phyloP scores from a whole-genome alignment of 1,140 invertebrate species.

The Aphelinus atriplicis region DNA sequence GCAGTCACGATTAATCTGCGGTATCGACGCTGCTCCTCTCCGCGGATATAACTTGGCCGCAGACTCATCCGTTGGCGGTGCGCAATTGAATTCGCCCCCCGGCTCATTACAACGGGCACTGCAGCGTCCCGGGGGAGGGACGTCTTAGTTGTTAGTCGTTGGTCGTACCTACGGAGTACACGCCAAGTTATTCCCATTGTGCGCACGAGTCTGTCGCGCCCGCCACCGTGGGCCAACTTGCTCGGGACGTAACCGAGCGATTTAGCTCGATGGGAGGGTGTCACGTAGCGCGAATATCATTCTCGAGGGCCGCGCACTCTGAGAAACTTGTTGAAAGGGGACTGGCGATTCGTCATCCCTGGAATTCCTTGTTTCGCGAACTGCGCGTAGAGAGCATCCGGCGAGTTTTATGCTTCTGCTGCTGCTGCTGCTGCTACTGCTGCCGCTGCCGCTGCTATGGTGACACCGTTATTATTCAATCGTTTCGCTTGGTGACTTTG shows the following conservation, averaged over 20 bases:
- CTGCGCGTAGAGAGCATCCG: neutral
- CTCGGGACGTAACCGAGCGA: slow-evolving; percentile 10
- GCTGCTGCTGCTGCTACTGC: too few species aligned
- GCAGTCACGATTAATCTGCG: slow-evolving; percentile 22
- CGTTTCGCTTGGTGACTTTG: too few species aligned
- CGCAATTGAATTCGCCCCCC: slow-evolving; percentile 40
- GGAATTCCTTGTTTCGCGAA: slow-evolving; percentile 17
- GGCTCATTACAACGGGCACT: slow-evolving; percentile 59
- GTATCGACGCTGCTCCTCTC: slow-evolving; percentile 5
- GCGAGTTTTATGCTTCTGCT: too few species aligned
- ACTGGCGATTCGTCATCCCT: slow-evolving; percentile 26
- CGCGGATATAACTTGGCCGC: slow-evolving; percentile 15
- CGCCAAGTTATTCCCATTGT: slow-evolving; percentile 58
- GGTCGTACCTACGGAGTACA: slow-evolving; percentile 41
- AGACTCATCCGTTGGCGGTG: neutral
- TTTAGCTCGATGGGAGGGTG: too few species aligned
- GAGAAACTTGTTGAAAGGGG: slow-evolving; percentile 11
- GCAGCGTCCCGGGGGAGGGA: slow-evolving; percentile 22
- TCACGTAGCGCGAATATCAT: too few species aligned
- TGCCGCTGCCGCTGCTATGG: too few species aligned
- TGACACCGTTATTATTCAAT: too few species aligned
- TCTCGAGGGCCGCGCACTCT: neutral
- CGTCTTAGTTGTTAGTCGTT: slow-evolving; percentile 61
- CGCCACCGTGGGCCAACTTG: slow-evolving; percentile 15
- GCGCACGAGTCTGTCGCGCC: slow-evolving; percentile 26